Percentiles rank a stretch among this genome's conserved stretches.
phyloP scores from a whole-genome alignment of 2,888 invertebrate species.

The Lasioglossum leucozonium region DNA sequence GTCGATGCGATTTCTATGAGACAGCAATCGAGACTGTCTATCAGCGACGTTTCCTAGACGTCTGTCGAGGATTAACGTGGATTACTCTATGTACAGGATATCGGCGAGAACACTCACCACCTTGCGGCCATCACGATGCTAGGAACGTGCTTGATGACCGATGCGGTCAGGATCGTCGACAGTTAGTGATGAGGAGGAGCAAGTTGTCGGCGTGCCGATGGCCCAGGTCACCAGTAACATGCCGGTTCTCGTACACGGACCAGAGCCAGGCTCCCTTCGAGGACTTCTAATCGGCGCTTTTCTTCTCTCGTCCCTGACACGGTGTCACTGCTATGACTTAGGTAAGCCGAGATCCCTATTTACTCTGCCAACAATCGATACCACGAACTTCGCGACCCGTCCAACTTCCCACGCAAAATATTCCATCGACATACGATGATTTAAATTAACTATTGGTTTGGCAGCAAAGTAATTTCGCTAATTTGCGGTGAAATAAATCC shows the following conservation, averaged over 20 bases:
- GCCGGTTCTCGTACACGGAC: slow-evolving; percentile 77
- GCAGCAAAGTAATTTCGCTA: no score
- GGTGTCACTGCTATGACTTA: slow-evolving; percentile 75
- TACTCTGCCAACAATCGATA: background rate
- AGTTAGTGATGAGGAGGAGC: slow-evolving; percentile 81
- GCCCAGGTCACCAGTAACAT: slow-evolving; percentile 79
- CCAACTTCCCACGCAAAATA: background rate
- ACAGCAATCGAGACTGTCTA: slow-evolving; percentile 16
- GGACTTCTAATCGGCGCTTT: slow-evolving; percentile 75
- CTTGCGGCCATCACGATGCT: slow-evolving; percentile 69
- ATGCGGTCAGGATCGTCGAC: slow-evolving; percentile 69
- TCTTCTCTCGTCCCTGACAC: slow-evolving; percentile 75
- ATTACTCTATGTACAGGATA: slow-evolving; percentile 66
- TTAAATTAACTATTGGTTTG: no score
- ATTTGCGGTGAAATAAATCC: no score
- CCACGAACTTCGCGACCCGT: background rate
- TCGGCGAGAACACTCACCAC: slow-evolving; percentile 67
- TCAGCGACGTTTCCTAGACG: slow-evolving; percentile 40
- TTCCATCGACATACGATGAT: no score
- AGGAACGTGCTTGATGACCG: slow-evolving; percentile 73
- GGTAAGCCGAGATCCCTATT: slow-evolving; percentile 72
- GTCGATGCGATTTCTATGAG: background rate
- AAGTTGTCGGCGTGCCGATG: slow-evolving; percentile 77
- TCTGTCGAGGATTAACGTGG: slow-evolving; percentile 64
- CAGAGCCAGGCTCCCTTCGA: slow-evolving; percentile 73